Evolutionary conservation across 2,888 invertebrate genomes (phyloP).

Genomic region (Neuroscelio doddi): DNA sequence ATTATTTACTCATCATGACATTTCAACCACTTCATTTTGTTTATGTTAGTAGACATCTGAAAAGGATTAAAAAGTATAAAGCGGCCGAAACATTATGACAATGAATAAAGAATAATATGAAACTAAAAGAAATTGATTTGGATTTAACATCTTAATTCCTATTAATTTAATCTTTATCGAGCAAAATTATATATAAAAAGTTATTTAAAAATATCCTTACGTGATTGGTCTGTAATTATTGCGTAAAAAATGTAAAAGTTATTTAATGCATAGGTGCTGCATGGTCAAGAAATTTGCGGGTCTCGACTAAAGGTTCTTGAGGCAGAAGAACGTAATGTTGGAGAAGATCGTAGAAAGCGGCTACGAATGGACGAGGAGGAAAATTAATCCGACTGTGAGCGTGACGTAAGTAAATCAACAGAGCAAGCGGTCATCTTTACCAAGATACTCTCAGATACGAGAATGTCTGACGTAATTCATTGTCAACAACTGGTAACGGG

Average conservation of each 20-base stretch:
- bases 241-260: slow-evolving; percentile 6
- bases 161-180: no score
- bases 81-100: no score
- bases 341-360: slow-evolving; percentile 69
- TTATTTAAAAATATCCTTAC: no score
- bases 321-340: slow-evolving; percentile 82
- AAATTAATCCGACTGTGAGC: slow-evolving; percentile 60
- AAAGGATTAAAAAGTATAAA: no score
- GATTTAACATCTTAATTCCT: no score
- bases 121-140: no score
- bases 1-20: no score
- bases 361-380: slow-evolving; percentile 69
- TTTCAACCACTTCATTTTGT: no score
- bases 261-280: slow-evolving; percentile 74
- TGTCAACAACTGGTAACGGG: background rate
- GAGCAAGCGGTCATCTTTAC: slow-evolving; percentile 13
- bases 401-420: slow-evolving; percentile 63
- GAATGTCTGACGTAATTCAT: background rate
- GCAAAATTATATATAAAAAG: no score
- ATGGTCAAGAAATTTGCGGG: slow-evolving; percentile 91
- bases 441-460: slow-evolving; percentile 15
- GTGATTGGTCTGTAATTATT: no score
- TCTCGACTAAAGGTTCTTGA: slow-evolving; percentile 90
- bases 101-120: no score
- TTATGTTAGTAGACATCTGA: no score